A percentile compares a stretch with the other conserved stretches of the same genome.
Evolutionary conservation across 2,113 vertebrate species (phyloP).

Genomic region (Ascaphus truei): DNA sequence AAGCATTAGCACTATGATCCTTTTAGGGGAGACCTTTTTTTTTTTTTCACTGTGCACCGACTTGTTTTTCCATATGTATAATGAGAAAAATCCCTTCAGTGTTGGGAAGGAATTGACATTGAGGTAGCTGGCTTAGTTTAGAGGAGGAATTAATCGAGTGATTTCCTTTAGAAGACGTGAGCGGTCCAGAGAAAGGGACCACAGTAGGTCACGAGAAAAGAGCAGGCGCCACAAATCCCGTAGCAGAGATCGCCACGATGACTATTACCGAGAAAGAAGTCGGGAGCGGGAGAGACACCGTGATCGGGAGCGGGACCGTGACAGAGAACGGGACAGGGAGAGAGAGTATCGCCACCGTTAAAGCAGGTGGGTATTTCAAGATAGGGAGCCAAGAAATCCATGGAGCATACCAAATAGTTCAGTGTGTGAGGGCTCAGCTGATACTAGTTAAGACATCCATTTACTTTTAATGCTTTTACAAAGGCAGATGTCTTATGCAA

Average conservation of each 20-base stretch:
- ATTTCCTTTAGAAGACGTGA: slow-evolving; percentile 86
- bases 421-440: too few species aligned
- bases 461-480: too few species aligned
- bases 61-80: neutral
- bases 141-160: slow-evolving; percentile 64
- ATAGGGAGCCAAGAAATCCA: neutral
- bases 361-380: slow-evolving; percentile 70
- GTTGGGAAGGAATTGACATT: neutral
- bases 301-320: slow-evolving; percentile 86
- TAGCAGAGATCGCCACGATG: slow-evolving; percentile 93
- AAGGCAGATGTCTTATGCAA: too few species aligned
- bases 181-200: slow-evolving; percentile 95
- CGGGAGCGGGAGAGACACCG: slow-evolving; percentile 91
- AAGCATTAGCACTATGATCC: neutral
- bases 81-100: neutral
- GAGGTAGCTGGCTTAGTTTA: neutral
- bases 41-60: too few species aligned
- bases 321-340: slow-evolving; percentile 89
- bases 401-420: neutral
- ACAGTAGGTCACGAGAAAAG: slow-evolving; percentile 96
- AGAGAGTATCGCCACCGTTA: slow-evolving; percentile 94
- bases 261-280: slow-evolving; percentile 95
- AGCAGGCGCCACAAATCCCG: slow-evolving; percentile 95
- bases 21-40: neutral
- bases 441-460: too few species aligned